A percentile compares a stretch with the other conserved stretches of the same genome.
These are phyloP conservation scores for Harpalus rubripes DNA, from an alignment of 2,888 invertebrate genomes.

Conservation along the genomic window DNA sequence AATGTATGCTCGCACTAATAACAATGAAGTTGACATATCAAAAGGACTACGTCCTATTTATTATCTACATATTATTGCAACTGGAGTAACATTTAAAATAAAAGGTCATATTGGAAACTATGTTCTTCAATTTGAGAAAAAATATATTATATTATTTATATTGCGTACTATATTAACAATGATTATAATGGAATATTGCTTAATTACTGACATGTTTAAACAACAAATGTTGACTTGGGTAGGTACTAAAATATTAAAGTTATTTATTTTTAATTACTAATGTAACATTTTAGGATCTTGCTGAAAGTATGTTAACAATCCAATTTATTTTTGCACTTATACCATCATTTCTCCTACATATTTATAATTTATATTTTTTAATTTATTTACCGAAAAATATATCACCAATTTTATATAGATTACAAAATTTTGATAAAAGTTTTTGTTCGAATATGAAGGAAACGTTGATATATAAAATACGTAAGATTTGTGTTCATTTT, in stretches of 20 bases:
- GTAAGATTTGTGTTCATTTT: neutral
- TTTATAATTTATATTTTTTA: constrained; percentile 12
- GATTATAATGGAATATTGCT: neutral
- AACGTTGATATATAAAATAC: neutral
- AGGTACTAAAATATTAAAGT: neutral
- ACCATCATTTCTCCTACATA: neutral
- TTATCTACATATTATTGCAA: constrained; percentile 1
- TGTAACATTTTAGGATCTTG: neutral
- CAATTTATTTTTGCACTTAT: neutral
- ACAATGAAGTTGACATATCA: neutral
- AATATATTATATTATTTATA: constrained; percentile 17
- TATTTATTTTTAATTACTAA: neutral
- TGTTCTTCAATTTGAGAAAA: neutral
- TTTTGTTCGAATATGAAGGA: neutral
- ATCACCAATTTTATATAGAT: neutral
- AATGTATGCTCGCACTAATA: neutral
- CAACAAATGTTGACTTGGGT: neutral
- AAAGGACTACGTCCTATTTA: neutral
- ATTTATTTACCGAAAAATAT: neutral
- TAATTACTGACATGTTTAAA: neutral
- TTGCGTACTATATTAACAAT: neutral
- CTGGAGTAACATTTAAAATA: neutral
- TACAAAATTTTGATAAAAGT: neutral
- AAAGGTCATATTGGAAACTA: neutral
- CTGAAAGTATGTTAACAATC: neutral